Evolutionary conservation across 1,140 invertebrate species (phyloP), one percentile per base, ranked within the genome.

Genomic region (Maniola jurtina): DNA sequence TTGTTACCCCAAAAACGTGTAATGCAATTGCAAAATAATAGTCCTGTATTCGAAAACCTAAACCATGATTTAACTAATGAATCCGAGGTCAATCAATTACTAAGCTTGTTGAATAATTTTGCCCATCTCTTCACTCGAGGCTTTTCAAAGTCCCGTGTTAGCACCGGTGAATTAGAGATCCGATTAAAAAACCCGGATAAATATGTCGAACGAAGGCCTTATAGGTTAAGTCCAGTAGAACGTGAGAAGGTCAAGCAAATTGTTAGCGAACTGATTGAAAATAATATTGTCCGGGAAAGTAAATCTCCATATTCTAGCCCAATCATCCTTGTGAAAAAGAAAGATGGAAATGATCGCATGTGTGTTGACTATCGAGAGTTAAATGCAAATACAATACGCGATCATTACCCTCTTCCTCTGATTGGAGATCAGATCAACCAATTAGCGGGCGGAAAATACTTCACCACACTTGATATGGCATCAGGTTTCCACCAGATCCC

Each of bases 231-330:
- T 10, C 67, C 68, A 1, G 34, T 67, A 2, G 73, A 72, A 65
- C 59, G 70, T 0, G 60, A 72, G 75, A 72, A 55, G 70, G 36
- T 74, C 10, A 38, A 61, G 45, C 40, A 61, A 48, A 65, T 67
- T 25, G 36, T 75, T 2, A 35, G 60, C 1, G 71, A 73, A 8
- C 38, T 73, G 47, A 45, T 73, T 0, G 59, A 68, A 2, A 57
- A 73, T 6, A 66, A 72, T 16, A 83, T 92, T 0, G 85, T 92
- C 47, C 63, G 79, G 9, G 69, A 77, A 50, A 88, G 83, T 13
- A 66, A 60, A 15, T 90, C 84, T 13, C 56, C 64, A 9, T 82
- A 55, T 55, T 62, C 74, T 4, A 73, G 70, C 13, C 80, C 80
- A 10, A 64, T 64, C 6, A 60, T 68, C 7, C 15, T 68, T 3